Conservation (phyloP, 1,140 invertebrate species). For the Bombus soroeensis region DNA sequence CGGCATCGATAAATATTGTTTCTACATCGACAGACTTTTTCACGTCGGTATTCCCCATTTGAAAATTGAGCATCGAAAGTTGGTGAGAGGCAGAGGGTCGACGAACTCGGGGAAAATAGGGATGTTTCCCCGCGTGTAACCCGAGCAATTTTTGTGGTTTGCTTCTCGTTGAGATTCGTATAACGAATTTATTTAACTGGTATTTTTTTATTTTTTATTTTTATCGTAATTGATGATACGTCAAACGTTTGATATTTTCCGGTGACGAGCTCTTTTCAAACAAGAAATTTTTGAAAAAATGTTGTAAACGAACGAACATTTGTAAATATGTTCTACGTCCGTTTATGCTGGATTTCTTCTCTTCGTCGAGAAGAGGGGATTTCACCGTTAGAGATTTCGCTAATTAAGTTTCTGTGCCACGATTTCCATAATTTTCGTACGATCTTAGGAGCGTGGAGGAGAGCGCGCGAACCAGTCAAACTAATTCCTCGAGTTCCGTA, state of each 20-base stretch:
- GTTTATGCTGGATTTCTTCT: background rate
- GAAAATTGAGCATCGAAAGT: slow-evolving; percentile 23
- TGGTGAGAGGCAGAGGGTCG: background rate
- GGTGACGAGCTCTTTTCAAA: background rate
- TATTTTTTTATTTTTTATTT: background rate
- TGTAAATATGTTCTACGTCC: background rate
- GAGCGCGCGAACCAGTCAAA: background rate
- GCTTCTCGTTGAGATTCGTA: background rate
- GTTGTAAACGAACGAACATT: background rate
- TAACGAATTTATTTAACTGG: background rate
- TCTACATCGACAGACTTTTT: background rate
- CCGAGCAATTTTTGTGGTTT: background rate
- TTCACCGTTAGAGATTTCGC: background rate
- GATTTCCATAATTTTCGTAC: slow-evolving; percentile 29
- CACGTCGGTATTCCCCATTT: slow-evolving; percentile 7
- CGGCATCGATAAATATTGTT: slow-evolving; percentile 48
- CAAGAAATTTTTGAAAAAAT: too few relatives aligned
- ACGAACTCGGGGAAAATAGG: background rate
- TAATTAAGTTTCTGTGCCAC: slow-evolving; percentile 12
- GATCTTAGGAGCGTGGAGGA: background rate
- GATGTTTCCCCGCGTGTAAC: background rate
- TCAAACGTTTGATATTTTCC: background rate
- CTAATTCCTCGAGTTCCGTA: slow-evolving; percentile 28
- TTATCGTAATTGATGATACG: background rate
- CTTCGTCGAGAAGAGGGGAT: too few relatives aligned